Evolutionary conservation across 2,113 vertebrate species (phyloP), one percentile per base, ranked within the genome.

Genomic region (Oxyura jamaicensis): DNA sequence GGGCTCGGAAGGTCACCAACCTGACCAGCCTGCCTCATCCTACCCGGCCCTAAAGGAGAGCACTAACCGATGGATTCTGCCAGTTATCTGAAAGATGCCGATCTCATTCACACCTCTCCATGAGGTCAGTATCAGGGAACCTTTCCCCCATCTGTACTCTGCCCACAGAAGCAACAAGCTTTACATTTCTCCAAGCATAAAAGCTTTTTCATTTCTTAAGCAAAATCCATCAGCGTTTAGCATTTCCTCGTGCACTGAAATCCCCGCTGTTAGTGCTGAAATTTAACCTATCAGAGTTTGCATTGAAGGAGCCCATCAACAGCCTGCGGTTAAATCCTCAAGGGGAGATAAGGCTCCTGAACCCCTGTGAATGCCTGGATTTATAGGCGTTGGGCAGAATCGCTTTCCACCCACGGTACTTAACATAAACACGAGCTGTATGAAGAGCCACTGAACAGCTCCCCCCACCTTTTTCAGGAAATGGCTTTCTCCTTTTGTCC

Each of bases 351-450:
- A 90, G 72, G 75, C 76, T 91, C 46, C 83, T 55, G 79, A 69
- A 91, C 90, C 91, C 85, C 85, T 66, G 88, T 25, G 58, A 93
- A 60, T 41, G 65, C 67, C 88, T 71, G 76, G 76, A 93, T 91
- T 91, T 80, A 66, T 1, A 58, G 35, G 26, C 48, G 69, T 72
- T 82, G 92, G 72, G 90, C 78, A 88, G 53, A 85, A 88, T 69
- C 86, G 50, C 71, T 21, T 75, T 76, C 90, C 90, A 75, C 75
- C 67, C n/a, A 11, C 3, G 65, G 62, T 29, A 62, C 39, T 62
- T 16, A 73, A 82, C 35, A 66, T 26, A 69, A 93, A 77, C 44
- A 31, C 17, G 36, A 80, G 63, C 39, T 66, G 58, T 25, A 14
- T 11, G 35, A 62, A 87, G 50, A 87, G n/a, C 53, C 66, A 39